phyloP scores from a whole-genome alignment of 2,113 vertebrate species.

The Trochalopteron elliotii region DNA sequence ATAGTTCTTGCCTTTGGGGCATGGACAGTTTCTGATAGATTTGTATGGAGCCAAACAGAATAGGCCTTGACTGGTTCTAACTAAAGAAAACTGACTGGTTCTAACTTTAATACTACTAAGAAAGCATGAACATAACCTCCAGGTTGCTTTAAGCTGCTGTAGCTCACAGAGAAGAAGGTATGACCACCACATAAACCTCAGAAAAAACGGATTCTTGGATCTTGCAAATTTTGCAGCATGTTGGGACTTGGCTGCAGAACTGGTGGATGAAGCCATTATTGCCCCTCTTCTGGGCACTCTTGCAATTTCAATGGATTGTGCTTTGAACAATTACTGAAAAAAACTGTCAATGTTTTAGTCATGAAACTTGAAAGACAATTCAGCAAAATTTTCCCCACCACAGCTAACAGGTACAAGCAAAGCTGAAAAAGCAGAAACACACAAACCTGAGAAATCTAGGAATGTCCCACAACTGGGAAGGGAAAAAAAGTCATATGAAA shows the following conservation, averaged over 20 bases:
- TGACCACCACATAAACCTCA: neutral
- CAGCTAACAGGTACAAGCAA: neutral
- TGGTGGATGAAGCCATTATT: neutral
- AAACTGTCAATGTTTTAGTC: neutral
- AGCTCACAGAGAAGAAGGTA: neutral
- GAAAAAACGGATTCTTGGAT: neutral
- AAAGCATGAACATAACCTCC: neutral
- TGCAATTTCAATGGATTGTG: neutral
- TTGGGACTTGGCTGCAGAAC: neutral
- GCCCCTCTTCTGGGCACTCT: neutral
- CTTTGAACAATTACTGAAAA: constrained; percentile 14
- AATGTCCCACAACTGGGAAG: neutral
- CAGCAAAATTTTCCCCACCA: neutral
- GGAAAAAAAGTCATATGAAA: neutral
- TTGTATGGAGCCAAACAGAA: neutral
- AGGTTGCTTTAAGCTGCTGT: neutral
- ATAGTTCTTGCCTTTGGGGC: neutral
- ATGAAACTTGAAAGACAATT: neutral
- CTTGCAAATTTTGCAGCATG: neutral
- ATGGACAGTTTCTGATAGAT: neutral
- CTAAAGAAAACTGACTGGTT: neutral
- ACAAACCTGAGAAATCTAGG: neutral
- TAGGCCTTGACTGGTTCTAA: neutral
- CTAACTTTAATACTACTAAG: neutral
- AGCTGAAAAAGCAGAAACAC: neutral